These are phyloP conservation scores for Hedya salicella DNA, from an alignment of 2,888 invertebrate species.

Conservation along the genomic window DNA sequence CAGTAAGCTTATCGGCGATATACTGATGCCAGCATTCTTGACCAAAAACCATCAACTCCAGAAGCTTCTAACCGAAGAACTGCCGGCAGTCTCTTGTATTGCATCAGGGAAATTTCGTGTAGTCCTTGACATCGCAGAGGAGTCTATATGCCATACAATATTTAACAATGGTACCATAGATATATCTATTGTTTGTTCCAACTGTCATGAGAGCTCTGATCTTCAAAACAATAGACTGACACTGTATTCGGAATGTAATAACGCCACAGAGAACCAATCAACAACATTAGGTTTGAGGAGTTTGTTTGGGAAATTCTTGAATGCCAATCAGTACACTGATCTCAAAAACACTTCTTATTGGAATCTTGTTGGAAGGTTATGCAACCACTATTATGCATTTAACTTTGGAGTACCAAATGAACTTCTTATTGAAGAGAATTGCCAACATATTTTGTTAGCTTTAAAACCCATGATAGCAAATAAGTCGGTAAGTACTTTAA, in stretches of 20 bases:
- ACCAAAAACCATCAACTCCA: conserved; percentile 66
- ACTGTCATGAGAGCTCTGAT: conserved; percentile 61
- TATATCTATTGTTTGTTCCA: conserved; percentile 64
- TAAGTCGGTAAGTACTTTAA: conserved; percentile 53
- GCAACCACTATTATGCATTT: conserved; percentile 74
- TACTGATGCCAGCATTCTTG: conserved; percentile 73
- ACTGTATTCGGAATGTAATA: conserved; percentile 56
- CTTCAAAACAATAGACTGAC: conserved; percentile 53
- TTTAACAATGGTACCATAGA: conserved; percentile 57
- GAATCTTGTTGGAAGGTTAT: conserved; percentile 62
- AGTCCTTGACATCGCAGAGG: conserved; percentile 49
- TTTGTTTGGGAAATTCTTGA: conserved; percentile 72
- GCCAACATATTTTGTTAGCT: conserved; percentile 61
- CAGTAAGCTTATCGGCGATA: conserved; percentile 73
- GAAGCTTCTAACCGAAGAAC: conserved; percentile 55
- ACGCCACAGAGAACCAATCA: conserved; percentile 54
- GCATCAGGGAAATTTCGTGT: conserved; percentile 63
- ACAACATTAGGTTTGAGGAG: conserved; percentile 59
- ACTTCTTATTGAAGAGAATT: conserved; percentile 64
- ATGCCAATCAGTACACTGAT: conserved; percentile 64
- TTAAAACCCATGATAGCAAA: conserved; percentile 62
- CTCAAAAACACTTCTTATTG: conserved; percentile 63
- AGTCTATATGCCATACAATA: conserved; percentile 59
- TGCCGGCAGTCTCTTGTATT: conserved; percentile 70
- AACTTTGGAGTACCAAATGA: conserved; percentile 62